Evolutionary conservation across 2,797 vertebrate genomes (phyloP).

Genomic region (Urosaurus nigricauda): DNA sequence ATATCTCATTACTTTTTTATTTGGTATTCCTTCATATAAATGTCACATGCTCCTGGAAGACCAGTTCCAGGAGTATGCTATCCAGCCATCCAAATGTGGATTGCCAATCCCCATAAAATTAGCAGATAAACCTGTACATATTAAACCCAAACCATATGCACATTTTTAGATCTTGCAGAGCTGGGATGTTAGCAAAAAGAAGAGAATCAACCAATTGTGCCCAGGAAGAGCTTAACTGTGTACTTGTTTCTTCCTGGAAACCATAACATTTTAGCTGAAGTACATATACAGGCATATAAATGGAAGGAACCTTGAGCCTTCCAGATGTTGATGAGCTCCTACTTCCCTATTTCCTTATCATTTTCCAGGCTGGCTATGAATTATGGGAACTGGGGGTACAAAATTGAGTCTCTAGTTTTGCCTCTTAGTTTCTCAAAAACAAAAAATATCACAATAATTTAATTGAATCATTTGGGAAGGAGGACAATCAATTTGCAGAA

Average conservation of each 20-base stretch:
- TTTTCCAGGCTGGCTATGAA: background rate
- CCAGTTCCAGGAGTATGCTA: background rate
- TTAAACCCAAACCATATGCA: background rate
- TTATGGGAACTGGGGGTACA: background rate
- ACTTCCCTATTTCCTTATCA: background rate
- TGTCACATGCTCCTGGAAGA: background rate
- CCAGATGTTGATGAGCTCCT: background rate
- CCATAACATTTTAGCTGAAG: too few species aligned
- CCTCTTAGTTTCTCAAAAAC: too few species aligned
- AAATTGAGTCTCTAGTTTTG: background rate
- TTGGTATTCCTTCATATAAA: conserved; percentile 1
- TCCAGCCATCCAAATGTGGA: background rate
- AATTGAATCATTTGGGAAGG: background rate
- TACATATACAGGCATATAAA: too few species aligned
- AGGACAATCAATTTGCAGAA: background rate
- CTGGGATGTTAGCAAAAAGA: background rate
- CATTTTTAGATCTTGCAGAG: background rate
- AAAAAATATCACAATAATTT: background rate
- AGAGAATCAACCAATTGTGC: background rate
- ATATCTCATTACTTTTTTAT: background rate
- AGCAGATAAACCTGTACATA: background rate
- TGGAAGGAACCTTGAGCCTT: background rate
- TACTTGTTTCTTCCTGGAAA: background rate
- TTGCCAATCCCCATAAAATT: conserved; percentile 1
- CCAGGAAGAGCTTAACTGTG: background rate